These are phyloP conservation scores for Ashinkailepas kermadecensis DNA, from an alignment of 2,888 invertebrate species.

Conservation along the genomic window DNA sequence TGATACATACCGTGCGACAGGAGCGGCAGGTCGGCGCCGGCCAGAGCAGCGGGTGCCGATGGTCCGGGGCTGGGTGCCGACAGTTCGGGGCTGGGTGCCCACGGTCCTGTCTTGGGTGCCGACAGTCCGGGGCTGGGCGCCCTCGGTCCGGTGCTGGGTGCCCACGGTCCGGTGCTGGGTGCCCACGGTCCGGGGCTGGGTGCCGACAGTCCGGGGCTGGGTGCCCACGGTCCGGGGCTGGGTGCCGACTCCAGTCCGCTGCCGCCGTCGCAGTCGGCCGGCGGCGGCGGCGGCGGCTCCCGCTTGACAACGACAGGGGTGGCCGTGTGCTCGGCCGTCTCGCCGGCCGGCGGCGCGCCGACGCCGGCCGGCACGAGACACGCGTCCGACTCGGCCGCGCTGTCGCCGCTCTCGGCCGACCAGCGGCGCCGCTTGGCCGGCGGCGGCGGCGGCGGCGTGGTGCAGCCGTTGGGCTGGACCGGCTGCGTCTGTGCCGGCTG, in stretches of 20 bases:
- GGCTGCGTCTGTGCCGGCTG: slow-evolving; percentile 27
- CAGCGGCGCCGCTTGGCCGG: slow-evolving; percentile 35
- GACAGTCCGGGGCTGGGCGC: neutral
- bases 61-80: neutral
- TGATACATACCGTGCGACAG: too few species aligned
- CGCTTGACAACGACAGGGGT: too few species aligned
- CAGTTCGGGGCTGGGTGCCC: neutral
- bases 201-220: neutral
- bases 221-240: neutral
- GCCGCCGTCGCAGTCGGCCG: neutral
- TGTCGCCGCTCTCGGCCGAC: slow-evolving; percentile 34
- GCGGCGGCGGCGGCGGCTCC: neutral
- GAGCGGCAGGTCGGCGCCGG: too few species aligned
- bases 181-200: neutral
- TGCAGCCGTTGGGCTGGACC: neutral
- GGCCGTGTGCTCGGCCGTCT: too few species aligned
- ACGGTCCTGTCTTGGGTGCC: neutral
- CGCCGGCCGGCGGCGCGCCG: too few species aligned
- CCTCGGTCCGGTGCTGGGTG: neutral
- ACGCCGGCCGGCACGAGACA: too few species aligned
- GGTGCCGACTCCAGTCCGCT: neutral
- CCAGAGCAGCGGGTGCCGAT: neutral
- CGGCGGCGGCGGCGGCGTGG: neutral
- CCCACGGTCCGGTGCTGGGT: neutral
- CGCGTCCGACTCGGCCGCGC: too few species aligned